Percentiles rank a stretch among this genome's conserved stretches.
These are phyloP conservation scores for Drosophila santomea DNA, from an alignment of 1,140 invertebrate genomes.

Conservation along the genomic window DNA sequence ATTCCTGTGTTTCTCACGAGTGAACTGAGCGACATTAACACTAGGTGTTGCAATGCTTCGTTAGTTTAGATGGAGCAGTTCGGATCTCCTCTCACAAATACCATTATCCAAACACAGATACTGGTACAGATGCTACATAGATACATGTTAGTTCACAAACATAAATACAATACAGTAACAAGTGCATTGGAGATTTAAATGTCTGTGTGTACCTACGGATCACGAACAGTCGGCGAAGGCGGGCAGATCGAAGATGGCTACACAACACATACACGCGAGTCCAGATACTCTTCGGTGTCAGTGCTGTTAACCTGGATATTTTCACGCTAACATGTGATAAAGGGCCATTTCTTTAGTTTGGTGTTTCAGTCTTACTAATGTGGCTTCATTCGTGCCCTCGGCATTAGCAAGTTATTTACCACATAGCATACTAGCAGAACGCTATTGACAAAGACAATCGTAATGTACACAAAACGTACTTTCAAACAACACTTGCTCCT, in stretches of 20 bases:
- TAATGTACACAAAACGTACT: too few species aligned
- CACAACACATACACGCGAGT: constrained; percentile 29
- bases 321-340: neutral
- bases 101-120: constrained; percentile 25
- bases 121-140: constrained; percentile 42
- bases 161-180: constrained; percentile 35
- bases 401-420: too few species aligned
- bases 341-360: too few species aligned
- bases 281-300: constrained; percentile 14
- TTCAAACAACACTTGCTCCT: too few species aligned
- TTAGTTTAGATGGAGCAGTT: constrained; percentile 65
- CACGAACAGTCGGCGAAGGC: constrained; percentile 55
- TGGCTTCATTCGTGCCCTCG: too few species aligned
- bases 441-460: too few species aligned
- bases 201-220: constrained; percentile 57
- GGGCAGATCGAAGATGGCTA: constrained; percentile 72
- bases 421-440: too few species aligned
- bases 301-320: constrained; percentile 26
- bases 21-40: constrained; percentile 62
- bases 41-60: constrained; percentile 65
- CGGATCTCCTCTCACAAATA: constrained; percentile 44
- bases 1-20: constrained; percentile 52
- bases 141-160: constrained; percentile 28
- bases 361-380: too few species aligned
- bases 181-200: constrained; percentile 44